phyloP scores from a whole-genome alignment of 1,140 invertebrate species.

The Psilanteris sp. region DNA sequence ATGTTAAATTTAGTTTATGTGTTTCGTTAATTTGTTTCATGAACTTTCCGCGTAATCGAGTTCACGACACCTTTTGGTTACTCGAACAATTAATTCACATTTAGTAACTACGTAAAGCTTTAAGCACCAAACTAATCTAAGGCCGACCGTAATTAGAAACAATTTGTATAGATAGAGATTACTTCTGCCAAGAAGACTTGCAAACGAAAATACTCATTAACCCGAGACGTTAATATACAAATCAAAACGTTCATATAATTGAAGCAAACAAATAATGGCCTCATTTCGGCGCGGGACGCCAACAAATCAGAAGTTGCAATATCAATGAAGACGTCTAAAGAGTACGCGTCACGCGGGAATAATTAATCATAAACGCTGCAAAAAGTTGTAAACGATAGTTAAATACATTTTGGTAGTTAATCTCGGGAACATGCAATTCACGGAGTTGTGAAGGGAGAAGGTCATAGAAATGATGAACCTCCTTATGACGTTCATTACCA shows the following conservation, averaged over 20 bases:
- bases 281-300: no score
- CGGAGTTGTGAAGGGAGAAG: not conserved
- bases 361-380: constrained; percentile 38
- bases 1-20: constrained; percentile 3
- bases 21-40: not conserved
- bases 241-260: no score
- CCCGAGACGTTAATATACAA: not conserved
- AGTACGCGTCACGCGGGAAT: constrained; percentile 21
- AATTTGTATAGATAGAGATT: constrained; percentile 8
- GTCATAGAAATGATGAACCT: constrained; percentile 30
- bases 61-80: not conserved
- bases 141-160: not conserved
- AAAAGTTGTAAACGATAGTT: constrained; percentile 35
- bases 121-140: constrained; percentile 4
- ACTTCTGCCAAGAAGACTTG: not conserved
- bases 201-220: constrained; percentile 1
- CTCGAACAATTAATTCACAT: constrained; percentile 14
- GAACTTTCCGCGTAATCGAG: constrained; percentile 8
- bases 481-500: constrained; percentile 52
- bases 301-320: constrained; percentile 14
- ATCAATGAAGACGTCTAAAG: constrained; percentile 46
- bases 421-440: constrained; percentile 9
- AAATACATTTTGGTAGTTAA: constrained; percentile 24
- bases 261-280: no score
- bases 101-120: constrained; percentile 3